These are phyloP conservation scores for Meloe dianella DNA, from an alignment of 2,888 invertebrate genomes.

Conservation along the genomic window DNA sequence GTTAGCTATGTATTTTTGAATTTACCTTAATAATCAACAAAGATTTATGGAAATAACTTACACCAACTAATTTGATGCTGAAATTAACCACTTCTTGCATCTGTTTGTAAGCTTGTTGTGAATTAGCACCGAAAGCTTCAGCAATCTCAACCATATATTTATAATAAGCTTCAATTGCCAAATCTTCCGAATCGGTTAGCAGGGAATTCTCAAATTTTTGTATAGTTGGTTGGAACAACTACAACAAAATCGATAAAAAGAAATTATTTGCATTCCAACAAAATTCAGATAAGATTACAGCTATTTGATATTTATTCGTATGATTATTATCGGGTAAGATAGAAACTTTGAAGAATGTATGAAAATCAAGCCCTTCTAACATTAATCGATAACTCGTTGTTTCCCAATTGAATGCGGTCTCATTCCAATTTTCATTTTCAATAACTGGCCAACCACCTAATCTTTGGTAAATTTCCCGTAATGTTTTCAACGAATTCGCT, in stretches of 20 bases:
- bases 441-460: conserved; percentile 91
- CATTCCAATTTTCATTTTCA: conserved; percentile 74
- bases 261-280: neutral
- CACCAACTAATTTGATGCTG: conserved; percentile 41
- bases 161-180: conserved; percentile 74
- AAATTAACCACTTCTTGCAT: conserved; percentile 42
- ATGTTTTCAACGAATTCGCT: conserved; percentile 14
- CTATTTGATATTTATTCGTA: conserved; percentile 8
- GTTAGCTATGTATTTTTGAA: neutral
- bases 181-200: neutral
- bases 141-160: conserved; percentile 44
- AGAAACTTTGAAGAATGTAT: conserved; percentile 18
- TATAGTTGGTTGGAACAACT: neutral
- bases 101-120: conserved; percentile 37
- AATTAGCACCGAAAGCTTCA: conserved; percentile 43
- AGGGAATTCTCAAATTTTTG: neutral
- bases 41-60: conserved; percentile 21
- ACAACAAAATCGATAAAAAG: neutral
- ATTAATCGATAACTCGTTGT: conserved; percentile 78
- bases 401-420: conserved; percentile 73
- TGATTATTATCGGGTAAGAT: conserved; percentile 12
- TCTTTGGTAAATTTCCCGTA: conserved; percentile 49
- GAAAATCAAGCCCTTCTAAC: conserved; percentile 73
- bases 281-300: neutral
- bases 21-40: neutral